phyloP scores from a whole-genome alignment of 2,888 invertebrate species.

The Drosophila pegasa region DNA sequence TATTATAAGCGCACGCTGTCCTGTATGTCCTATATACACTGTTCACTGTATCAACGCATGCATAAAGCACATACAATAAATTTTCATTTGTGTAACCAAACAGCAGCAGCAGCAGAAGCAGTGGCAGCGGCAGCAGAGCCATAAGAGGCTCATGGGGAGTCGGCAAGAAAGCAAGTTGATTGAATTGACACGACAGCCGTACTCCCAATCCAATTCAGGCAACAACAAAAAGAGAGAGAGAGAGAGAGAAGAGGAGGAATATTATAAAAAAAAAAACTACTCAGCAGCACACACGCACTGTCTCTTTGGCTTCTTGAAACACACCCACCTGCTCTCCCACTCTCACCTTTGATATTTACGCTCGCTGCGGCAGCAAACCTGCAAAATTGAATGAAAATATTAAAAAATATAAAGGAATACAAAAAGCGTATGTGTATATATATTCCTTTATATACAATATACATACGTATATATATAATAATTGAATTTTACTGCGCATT shows the following conservation, averaged over 20 bases:
- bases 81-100: conserved; percentile 76
- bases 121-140: conserved; percentile 33
- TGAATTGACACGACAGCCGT: conserved; percentile 67
- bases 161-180: conserved; percentile 63
- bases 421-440: conserved; percentile 21
- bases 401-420: conserved; percentile 37
- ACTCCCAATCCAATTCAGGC: conserved; percentile 42
- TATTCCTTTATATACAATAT: conserved; percentile 1
- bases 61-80: conserved; percentile 75
- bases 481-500: conserved; percentile 63
- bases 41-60: conserved; percentile 67
- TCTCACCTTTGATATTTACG: conserved; percentile 71
- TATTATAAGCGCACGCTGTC: conserved; percentile 52
- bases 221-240: conserved; percentile 7
- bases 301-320: conserved; percentile 38
- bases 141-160: conserved; percentile 32
- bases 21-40: conserved; percentile 33
- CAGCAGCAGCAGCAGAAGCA: conserved; percentile 28
- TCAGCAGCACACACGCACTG: conserved; percentile 17
- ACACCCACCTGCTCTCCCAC: conserved; percentile 3
- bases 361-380: conserved; percentile 28
- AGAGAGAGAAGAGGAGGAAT: conserved; percentile 12
- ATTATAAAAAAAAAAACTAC: conserved; percentile 43
- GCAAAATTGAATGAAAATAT: conserved; percentile 71
- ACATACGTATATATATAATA: conserved; percentile 18